Percentiles rank a stretch among this genome's conserved stretches.
Evolutionary conservation across 2,113 vertebrate genomes (phyloP).

Genomic region (Chaetorhynchus papuensis): DNA sequence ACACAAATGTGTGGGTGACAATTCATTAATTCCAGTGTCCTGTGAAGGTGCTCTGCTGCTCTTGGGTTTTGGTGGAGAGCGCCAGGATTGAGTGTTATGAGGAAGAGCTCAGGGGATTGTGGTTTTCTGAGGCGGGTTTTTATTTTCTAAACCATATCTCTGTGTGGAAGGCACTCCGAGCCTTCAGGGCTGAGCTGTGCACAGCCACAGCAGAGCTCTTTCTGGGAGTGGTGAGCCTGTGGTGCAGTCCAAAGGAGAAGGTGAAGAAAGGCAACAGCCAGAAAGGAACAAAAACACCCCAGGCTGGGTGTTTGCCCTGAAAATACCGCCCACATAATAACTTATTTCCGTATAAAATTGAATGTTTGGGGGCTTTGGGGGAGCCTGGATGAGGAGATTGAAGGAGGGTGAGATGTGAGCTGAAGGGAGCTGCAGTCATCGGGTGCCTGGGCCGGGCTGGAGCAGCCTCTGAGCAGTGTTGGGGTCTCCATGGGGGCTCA

Average conservation of each 20-base stretch:
- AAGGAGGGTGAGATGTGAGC: not conserved
- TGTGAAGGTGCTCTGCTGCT: not conserved
- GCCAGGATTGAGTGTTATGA: not conserved
- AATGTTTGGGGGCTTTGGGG: not conserved
- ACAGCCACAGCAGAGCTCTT: fast-evolving
- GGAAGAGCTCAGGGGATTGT: not conserved
- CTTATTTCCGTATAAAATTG: not conserved
- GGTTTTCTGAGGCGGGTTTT: not conserved
- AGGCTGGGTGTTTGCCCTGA: not conserved
- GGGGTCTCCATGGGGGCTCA: not conserved
- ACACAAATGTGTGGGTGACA: not conserved
- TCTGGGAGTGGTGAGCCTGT: fast-evolving
- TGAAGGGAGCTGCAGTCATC: not conserved
- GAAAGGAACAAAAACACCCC: not conserved
- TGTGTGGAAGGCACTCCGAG: not conserved
- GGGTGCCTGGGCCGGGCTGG: not conserved
- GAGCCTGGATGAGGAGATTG: not conserved
- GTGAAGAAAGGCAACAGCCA: not conserved
- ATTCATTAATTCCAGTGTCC: not conserved
- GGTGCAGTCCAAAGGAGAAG: not conserved
- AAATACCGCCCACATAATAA: not conserved
- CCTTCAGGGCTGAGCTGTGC: not conserved
- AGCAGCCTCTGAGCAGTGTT: fast-evolving
- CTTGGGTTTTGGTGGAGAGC: not conserved
- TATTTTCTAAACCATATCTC: not conserved